Evolutionary conservation across 1,140 invertebrate species (phyloP), one percentile per base, ranked within the genome.

Genomic region (Magallana ariakensis): DNA sequence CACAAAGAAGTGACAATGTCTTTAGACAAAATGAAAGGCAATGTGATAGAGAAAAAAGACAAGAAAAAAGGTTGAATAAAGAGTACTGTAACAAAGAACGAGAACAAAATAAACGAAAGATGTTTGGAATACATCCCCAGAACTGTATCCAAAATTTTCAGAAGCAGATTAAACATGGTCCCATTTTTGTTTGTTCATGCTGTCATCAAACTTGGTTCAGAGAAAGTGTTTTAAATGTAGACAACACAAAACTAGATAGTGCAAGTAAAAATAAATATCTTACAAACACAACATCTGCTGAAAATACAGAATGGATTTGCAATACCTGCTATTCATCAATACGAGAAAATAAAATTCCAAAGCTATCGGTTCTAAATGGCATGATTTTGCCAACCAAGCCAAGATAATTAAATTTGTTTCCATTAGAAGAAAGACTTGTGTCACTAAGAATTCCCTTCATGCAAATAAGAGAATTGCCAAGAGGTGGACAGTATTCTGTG

Each of bases 181-280:
- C 83, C 11, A 46, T 60, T 6, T 88, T 81, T 80, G 56, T 87
- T 26, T 87, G 86, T 57, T 22, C 58, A 57, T 84, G 58, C 19
- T 87, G 82, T 80, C 58, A 84, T 55, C 82, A 87, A 57, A 84
- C 82, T n/a, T 84, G 58, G 81, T 87, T 84, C 60, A 16, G 55
- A 15, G 16, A 80, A 46, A 66, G 26, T 53, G 81, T 87, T 6
- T 22, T 15, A 16, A 70, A 80, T 19, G 16, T 70, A 75, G 19
- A 6, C 13, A 53, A 75, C 10, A 33, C 13, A 26, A 19, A 15
- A 84, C 11, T 13, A 19, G 57, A 15, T 81, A 15, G 15, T 15
- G 16, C 8, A 9, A 81, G 13, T n/a, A 80, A 82, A 19, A n/a
- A 13, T 22, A 80, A 9, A 16, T 55, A 55, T 22, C 55, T 46